Base-by-base conservation (phyloP, 2,113 vertebrate species). In the Nansenia antarctica region DNA sequence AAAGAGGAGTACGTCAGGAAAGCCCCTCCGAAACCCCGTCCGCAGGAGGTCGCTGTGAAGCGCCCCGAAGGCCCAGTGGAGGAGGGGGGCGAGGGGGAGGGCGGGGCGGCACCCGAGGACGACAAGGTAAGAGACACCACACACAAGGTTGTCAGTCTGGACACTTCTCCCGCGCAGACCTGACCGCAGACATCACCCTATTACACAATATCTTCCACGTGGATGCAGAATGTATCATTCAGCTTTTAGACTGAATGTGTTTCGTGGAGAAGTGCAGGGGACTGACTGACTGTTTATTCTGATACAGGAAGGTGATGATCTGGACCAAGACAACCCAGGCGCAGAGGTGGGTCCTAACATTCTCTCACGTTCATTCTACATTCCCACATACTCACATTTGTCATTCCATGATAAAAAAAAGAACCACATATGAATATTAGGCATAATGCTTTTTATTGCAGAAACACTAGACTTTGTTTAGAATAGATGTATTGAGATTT, bases 321-420 rank as follows among this genome's bases (percentile, higher is more conserved):
- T 82, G 27, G 96, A 98, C 37, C 92, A 88, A 80, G 97, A 98
- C 37, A 95, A 93, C 73, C 93, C 94, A 0, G 94, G 90, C 60
- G 89, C 74, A 71, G 98, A 98, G 95, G 98, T 97, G 87, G 31
- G 74, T 22, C 34, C 18, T 15, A n/a, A n/a, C n/a, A n/a, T n/a
- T n/a, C n/a, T n/a, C n/a, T n/a, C n/a, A n/a, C n/a, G n/a, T n/a
- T n/a, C n/a, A n/a, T n/a, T n/a, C n/a, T n/a, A n/a, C n/a, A n/a
- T n/a, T n/a, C n/a, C n/a, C n/a, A n/a, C n/a, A n/a, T n/a, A n/a
- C n/a, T n/a, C n/a, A n/a, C n/a, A n/a, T n/a, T n/a, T n/a, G n/a
- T n/a, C n/a, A n/a, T n/a, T n/a, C n/a, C n/a, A n/a, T n/a, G n/a
- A n/a, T n/a, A n/a, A n/a, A n/a, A n/a, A n/a, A n/a, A n/a, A n/a